Base-by-base conservation (phyloP, 2,888 invertebrate species). In the Xestia ashworthii region DNA sequence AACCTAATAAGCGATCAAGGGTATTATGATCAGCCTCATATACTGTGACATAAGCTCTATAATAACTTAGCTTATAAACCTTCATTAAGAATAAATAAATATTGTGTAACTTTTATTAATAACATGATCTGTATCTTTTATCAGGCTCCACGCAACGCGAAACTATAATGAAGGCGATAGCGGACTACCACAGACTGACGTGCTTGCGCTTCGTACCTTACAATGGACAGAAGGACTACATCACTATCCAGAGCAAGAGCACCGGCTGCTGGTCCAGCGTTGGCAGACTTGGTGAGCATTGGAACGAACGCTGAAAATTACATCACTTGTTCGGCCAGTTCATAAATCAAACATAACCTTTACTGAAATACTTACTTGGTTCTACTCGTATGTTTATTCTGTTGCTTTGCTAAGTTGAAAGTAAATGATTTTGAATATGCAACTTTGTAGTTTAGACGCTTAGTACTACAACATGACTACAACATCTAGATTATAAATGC, bases 221-320 rank as follows among this genome's bases (percentile, higher is more conserved):
- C 90, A 95, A 94, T 0, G 95, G 97, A 0, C 98, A 98, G 89
- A 90, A 87, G 0, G 98, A 98, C 91, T 98, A 98, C 92, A 94
- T 98, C 66, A 96, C 97, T 14, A 98, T 98, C 82, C 97, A 97
- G 62, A 98, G 97, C 86, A 96, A 97, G n/a, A 97, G 97, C 79
- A 98, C 98, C 0, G 98, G 98, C 3, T 98, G 98, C 91, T 98
- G 98, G 98, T 98, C 98, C 6, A 98, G 98, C 78, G 98, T 98
- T 1, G 98, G 98, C 0, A 97, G 97, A 48, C 96, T 97, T 46
- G 98, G 98, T 89, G 86, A 89, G 89, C 48, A 3, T 53, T 25
- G 1, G 5, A 32, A 32, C 6, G 3, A 22, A 48, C 32, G 32
- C 32, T 32, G 11, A n/a, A 53, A 38, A n/a, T 32, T 11, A 9